These are phyloP conservation scores for Drosophila chauvacae DNA, from an alignment of 1,140 invertebrate genomes.

Conservation along the genomic window DNA sequence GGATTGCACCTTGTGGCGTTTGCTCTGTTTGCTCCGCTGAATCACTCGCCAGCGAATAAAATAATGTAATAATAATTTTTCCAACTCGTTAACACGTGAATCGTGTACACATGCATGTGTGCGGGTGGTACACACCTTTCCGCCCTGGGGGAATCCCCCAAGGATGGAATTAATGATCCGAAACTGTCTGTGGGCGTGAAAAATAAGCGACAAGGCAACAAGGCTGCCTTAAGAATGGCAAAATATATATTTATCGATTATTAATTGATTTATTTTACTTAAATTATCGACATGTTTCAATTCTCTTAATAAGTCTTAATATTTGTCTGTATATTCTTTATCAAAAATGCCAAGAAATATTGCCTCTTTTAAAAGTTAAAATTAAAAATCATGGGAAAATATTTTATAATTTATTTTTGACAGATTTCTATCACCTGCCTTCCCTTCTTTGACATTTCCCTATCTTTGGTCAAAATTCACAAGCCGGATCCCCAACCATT, in stretches of 20 bases:
- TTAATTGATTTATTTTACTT: not conserved
- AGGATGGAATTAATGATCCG: constrained; percentile 64
- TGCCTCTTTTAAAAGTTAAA: not conserved
- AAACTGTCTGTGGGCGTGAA: constrained; percentile 13
- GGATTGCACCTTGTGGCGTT: constrained; percentile 47
- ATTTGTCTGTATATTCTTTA: not conserved
- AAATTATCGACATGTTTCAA: not conserved
- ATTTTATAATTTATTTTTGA: not conserved
- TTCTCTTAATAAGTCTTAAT: too few species aligned
- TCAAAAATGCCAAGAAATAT: not conserved
- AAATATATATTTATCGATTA: not conserved
- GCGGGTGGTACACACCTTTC: not conserved
- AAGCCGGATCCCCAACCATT: not conserved
- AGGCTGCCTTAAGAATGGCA: not conserved
- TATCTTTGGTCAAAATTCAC: not conserved
- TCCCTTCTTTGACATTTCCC: not conserved
- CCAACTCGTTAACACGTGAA: constrained; percentile 79
- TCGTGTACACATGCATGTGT: constrained; percentile 36
- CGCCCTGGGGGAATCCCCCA: not conserved
- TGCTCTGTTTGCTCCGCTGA: constrained; percentile 12
- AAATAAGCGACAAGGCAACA: not conserved
- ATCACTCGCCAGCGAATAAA: constrained; percentile 75
- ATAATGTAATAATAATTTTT: constrained; percentile 83
- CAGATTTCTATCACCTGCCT: not conserved
- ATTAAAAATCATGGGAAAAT: not conserved